Evolutionary conservation across 1,140 invertebrate genomes (phyloP), one percentile per base, ranked within the genome.

Genomic region (Mesaphorura yosii): DNA sequence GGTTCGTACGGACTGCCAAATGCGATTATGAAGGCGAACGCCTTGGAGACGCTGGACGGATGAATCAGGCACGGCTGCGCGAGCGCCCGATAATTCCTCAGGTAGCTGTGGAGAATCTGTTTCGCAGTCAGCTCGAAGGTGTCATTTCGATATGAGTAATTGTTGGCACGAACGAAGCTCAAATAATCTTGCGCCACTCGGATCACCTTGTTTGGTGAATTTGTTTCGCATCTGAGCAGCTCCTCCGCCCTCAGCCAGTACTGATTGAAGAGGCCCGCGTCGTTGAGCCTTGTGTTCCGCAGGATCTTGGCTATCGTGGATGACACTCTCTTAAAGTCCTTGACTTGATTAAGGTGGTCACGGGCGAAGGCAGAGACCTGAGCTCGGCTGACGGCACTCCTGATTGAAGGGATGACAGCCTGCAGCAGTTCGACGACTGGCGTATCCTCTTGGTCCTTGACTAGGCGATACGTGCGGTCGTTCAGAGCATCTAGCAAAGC

Each of bases 81-180:
- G 3, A 63, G 63, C 0, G 65, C 56, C n/a, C 64, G 53, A 25
- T 66, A 68, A 42, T 62, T 53, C 27, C 70, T 64, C 1, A 75
- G 64, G 41, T 69, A 64, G 3, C 64, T 55, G 45, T 70, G 58
- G 27, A 75, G 63, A 48, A 69, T 42, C 14, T 65, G 60, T 40
- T 68, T 64, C 5, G 76, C 42, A 28, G 59, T 58, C 10, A 66
- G 67, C 53, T 78, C 76, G 42, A 76, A 64, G 3, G 64, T 51
- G 1, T 57, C 42, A 55, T 73, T 66, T 0, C 72, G 64, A 59
- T 75, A 73, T 3, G 68, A 72, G 12, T 69, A 70, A 14, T 69
- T 66, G 4, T 75, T 57, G 53, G 75, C 72, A 10, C 68, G 70
- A 53, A 72, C 72, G 51, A 76, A 76, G 64, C 72, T 68, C 64